Percentiles rank a stretch among this genome's conserved stretches.
Conservation (phyloP, 2,888 invertebrate species). For the Drosophila cognata region DNA sequence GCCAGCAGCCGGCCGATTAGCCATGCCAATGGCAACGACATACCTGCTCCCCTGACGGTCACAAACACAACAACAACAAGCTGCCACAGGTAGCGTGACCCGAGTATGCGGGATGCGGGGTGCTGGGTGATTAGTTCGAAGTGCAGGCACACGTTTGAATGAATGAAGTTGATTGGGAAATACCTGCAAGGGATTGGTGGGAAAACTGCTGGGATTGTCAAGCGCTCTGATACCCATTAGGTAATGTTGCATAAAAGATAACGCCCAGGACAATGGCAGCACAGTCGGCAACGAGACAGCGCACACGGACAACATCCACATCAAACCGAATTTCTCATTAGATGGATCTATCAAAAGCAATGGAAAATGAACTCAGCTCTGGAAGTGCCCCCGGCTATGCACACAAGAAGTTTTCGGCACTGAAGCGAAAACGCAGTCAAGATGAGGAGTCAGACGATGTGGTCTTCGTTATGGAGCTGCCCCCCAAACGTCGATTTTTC, state of each 20-base stretch:
- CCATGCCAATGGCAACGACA: background rate
- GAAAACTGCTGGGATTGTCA: constrained; percentile 43
- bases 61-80: constrained; percentile 14
- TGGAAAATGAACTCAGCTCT: constrained; percentile 14
- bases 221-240: constrained; percentile 52
- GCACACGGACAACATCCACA: constrained; percentile 34
- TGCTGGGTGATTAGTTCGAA: constrained; percentile 52
- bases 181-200: constrained; percentile 65
- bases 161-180: constrained; percentile 75
- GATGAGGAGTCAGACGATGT: constrained; percentile 60
- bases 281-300: constrained; percentile 46
- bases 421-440: constrained; percentile 64
- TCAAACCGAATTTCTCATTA: constrained; percentile 2
- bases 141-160: constrained; percentile 58
- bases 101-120: background rate
- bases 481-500: constrained; percentile 64
- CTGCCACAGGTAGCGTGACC: constrained; percentile 31
- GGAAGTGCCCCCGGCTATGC: constrained; percentile 33
- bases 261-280: constrained; percentile 40
- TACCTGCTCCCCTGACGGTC: constrained; percentile 25
- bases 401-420: constrained; percentile 65
- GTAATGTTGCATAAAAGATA: constrained; percentile 74
- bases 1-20: constrained; percentile 58
- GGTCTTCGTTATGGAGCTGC: constrained; percentile 55
- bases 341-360: constrained; percentile 25